Percentiles rank a stretch among this genome's conserved stretches.
Conservation (phyloP, 1,140 invertebrate genomes). For the Neuroterus valhalla region DNA sequence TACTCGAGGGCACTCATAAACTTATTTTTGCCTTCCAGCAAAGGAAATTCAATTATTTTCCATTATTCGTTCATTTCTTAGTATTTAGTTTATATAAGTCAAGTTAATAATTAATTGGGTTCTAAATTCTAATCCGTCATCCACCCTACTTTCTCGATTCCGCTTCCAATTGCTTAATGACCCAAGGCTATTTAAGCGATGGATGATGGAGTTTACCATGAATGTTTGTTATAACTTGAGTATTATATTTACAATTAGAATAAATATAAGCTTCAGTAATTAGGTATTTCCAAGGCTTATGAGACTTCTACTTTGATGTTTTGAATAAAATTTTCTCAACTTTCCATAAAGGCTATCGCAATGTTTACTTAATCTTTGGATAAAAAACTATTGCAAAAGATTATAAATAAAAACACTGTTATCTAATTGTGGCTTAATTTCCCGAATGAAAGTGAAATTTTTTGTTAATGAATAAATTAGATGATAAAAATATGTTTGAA, state of each 20-base stretch:
- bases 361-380: too few relatives aligned
- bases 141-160: conserved; percentile 39
- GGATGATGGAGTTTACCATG: conserved; percentile 47
- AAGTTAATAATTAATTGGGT: conserved; percentile 3
- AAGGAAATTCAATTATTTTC: conserved; percentile 20
- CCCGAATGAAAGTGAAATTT: too few relatives aligned
- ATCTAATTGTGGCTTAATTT: too few relatives aligned
- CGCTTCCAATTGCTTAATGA: conserved; percentile 53
- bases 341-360: background rate
- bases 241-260: conserved; percentile 10
- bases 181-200: conserved; percentile 53
- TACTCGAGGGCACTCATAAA: background rate
- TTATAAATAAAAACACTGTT: too few relatives aligned
- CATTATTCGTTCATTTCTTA: too few relatives aligned
- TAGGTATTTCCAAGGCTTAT: background rate
- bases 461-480: too few relatives aligned
- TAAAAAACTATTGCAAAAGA: too few relatives aligned
- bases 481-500: too few relatives aligned
- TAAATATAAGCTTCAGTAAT: conserved; percentile 11
- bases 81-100: background rate
- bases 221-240: background rate
- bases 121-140: conserved; percentile 19
- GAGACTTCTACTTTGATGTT: background rate
- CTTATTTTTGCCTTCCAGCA: background rate
- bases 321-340: background rate